Conservation (phyloP, 2,888 invertebrate genomes). For the Luperina testacea region DNA sequence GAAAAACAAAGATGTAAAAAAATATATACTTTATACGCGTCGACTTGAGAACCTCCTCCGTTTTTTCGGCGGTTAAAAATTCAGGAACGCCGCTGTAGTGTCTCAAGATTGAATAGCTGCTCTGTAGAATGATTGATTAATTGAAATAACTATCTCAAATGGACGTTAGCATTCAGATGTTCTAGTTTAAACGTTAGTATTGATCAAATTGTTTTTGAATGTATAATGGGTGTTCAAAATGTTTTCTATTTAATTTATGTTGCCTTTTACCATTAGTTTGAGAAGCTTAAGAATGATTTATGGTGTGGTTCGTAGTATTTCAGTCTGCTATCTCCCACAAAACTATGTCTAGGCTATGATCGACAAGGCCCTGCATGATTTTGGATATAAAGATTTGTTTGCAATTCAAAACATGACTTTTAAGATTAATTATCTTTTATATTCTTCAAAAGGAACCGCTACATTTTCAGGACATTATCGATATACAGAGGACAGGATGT, state of each 20-base stretch:
- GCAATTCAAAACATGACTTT: neutral
- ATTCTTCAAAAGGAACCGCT: neutral
- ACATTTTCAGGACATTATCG: neutral
- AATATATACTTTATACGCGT: no score
- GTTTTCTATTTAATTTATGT: slow-evolving; percentile 48
- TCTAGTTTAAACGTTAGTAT: slow-evolving; percentile 24
- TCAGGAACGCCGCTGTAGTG: neutral
- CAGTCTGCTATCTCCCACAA: slow-evolving; percentile 1
- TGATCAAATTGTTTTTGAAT: slow-evolving; percentile 38
- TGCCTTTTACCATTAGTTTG: slow-evolving; percentile 34
- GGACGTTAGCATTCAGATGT: slow-evolving; percentile 21
- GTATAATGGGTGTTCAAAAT: slow-evolving; percentile 35
- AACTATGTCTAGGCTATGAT: slow-evolving; percentile 21
- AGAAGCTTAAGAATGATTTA: slow-evolving; percentile 21
- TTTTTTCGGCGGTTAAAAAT: neutral
- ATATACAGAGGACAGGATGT: neutral
- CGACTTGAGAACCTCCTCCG: no score
- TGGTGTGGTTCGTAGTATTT: slow-evolving; percentile 11
- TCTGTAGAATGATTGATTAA: slow-evolving; percentile 31
- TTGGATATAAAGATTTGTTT: neutral
- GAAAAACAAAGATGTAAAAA: neutral
- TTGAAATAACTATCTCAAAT: slow-evolving; percentile 32
- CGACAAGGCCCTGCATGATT: neutral
- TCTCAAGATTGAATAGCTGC: slow-evolving; percentile 20
- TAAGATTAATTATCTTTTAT: neutral